phyloP scores from a whole-genome alignment of 2,888 invertebrate genomes.

The Mamestra brassicae region DNA sequence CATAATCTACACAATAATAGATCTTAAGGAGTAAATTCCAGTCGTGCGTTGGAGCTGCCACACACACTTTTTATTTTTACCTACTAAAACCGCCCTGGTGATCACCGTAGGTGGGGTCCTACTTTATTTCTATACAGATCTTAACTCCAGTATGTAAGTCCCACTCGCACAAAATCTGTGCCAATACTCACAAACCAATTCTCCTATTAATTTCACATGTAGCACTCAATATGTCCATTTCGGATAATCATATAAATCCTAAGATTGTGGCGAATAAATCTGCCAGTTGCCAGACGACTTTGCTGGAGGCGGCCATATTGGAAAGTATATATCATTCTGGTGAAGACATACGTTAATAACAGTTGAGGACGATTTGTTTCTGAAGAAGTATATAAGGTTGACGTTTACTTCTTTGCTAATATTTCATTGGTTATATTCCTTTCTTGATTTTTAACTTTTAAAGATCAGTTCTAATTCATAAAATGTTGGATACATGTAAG shows the following conservation, averaged over 20 bases:
- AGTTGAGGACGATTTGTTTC: slow-evolving; percentile 1
- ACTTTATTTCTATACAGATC: neutral
- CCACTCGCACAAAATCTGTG: neutral
- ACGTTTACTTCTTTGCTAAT: neutral
- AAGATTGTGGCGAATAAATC: slow-evolving; percentile 58
- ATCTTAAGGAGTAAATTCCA: too few species aligned
- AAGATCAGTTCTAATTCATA: too few species aligned
- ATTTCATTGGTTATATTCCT: too few species aligned
- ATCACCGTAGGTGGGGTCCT: too few species aligned
- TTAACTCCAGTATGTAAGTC: neutral
- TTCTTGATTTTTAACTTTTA: too few species aligned
- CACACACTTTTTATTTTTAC: too few species aligned
- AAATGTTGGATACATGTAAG: too few species aligned
- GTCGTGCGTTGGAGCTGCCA: too few species aligned
- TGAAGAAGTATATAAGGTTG: neutral
- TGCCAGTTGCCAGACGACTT: slow-evolving; percentile 53
- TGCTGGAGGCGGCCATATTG: slow-evolving; percentile 55
- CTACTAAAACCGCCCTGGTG: too few species aligned
- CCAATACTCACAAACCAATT: slow-evolving; percentile 43
- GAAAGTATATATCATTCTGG: slow-evolving; percentile 48
- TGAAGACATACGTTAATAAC: slow-evolving; percentile 36
- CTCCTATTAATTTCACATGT: slow-evolving; percentile 57
- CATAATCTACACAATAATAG: too few species aligned
- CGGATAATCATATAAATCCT: slow-evolving; percentile 64
- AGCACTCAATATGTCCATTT: slow-evolving; percentile 50